phyloP scores from a whole-genome alignment of 2,888 invertebrate species.

The Sinelater perroti region DNA sequence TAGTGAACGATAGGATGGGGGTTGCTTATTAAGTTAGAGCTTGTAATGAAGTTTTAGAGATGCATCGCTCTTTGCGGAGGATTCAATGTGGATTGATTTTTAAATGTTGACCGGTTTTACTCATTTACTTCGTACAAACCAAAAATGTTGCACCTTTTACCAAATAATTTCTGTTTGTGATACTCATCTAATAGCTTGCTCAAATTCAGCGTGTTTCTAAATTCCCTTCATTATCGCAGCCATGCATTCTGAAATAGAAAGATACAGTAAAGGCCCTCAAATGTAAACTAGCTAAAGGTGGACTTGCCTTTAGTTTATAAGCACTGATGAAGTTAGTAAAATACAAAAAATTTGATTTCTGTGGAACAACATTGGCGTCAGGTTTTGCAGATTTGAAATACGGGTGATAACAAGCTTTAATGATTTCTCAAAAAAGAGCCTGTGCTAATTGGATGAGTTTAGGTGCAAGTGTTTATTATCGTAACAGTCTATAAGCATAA shows the following conservation, averaged over 20 bases:
- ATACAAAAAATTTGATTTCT: slow-evolving; percentile 1
- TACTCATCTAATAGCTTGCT: slow-evolving; percentile 12
- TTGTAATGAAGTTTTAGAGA: not conserved
- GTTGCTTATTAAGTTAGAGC: not conserved
- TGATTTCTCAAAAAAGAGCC: slow-evolving; percentile 23
- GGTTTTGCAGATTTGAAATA: slow-evolving; percentile 20
- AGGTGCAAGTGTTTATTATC: slow-evolving; percentile 19
- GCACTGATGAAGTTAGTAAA: too few relatives aligned
- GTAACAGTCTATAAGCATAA: slow-evolving; percentile 22
- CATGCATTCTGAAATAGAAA: too few relatives aligned
- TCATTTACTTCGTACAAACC: not conserved
- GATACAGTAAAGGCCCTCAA: too few relatives aligned
- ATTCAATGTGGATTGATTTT: not conserved
- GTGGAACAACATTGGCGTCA: too few relatives aligned
- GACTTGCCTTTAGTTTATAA: too few relatives aligned
- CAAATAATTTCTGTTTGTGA: not conserved
- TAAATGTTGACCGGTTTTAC: not conserved
- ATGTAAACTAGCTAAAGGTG: too few relatives aligned
- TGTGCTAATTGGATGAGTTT: slow-evolving; percentile 34
- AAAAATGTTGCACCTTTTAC: not conserved
- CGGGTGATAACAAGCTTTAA: slow-evolving; percentile 35
- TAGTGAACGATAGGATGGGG: slow-evolving; percentile 4
- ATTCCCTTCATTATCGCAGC: too few relatives aligned
- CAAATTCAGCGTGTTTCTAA: not conserved
- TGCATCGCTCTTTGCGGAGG: not conserved